Percentiles rank a stretch among this genome's conserved stretches.
These are phyloP conservation scores for Drosophila auraria DNA, from an alignment of 1,140 invertebrate genomes.

Conservation along the genomic window DNA sequence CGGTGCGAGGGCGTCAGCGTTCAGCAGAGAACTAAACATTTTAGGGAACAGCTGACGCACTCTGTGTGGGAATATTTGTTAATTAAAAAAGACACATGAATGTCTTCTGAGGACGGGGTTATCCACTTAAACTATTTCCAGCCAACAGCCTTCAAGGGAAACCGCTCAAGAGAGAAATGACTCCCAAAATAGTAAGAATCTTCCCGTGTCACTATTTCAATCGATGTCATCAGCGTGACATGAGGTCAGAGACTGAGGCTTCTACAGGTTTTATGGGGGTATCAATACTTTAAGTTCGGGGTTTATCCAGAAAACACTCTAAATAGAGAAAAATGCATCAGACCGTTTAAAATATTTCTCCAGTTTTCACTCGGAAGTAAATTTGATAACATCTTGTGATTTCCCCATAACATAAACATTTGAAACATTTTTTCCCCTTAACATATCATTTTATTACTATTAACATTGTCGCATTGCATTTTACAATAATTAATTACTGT, in stretches of 20 bases:
- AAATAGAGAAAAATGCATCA: too few relatives aligned
- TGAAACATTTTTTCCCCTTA: too few relatives aligned
- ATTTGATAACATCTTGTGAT: too few relatives aligned
- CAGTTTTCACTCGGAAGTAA: too few relatives aligned
- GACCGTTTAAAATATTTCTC: too few relatives aligned
- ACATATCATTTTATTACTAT: too few relatives aligned
- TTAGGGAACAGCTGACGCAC: not conserved
- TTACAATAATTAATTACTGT: too few relatives aligned
- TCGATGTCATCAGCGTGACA: not conserved
- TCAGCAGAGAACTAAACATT: constrained; percentile 16
- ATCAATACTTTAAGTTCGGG: too few relatives aligned
- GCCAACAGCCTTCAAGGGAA: not conserved
- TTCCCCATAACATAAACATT: too few relatives aligned
- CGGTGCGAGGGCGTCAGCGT: not conserved
- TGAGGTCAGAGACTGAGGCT: not conserved
- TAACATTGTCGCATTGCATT: too few relatives aligned
- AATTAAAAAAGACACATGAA: constrained; percentile 15
- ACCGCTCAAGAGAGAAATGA: not conserved
- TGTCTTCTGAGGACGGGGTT: not conserved
- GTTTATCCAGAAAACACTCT: too few relatives aligned
- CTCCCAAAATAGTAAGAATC: not conserved
- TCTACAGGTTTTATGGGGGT: too few relatives aligned
- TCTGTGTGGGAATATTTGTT: constrained; percentile 12
- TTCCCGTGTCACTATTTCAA: not conserved
- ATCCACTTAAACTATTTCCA: constrained; percentile 12